These are phyloP conservation scores for Pachyseris speciosa DNA, from an alignment of 64 coral and sea anemone species.

Conservation along the genomic window DNA sequence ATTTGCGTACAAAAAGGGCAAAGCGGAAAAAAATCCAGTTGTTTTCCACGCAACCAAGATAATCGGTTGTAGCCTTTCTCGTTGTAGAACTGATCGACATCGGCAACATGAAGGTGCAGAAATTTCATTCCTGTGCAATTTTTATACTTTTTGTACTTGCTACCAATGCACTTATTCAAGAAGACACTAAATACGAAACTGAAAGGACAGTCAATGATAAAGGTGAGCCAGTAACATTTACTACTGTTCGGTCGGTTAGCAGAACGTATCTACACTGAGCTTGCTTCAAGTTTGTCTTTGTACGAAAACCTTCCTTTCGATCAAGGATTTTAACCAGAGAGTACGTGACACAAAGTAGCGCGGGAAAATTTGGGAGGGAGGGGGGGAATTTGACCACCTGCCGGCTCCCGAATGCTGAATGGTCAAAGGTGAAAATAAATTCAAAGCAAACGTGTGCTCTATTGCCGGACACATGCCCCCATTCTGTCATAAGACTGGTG, in stretches of 20 bases:
- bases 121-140: not conserved
- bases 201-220: not conserved
- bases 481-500: too few species aligned
- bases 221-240: not conserved
- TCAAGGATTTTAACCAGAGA: too few species aligned
- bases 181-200: not conserved
- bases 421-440: too few species aligned
- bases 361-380: too few species aligned
- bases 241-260: not conserved
- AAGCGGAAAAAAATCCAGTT: slow-evolving; percentile 26
- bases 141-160: not conserved
- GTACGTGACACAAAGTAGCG: too few species aligned
- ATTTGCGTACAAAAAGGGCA: not conserved
- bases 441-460: too few species aligned
- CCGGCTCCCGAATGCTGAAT: too few species aligned
- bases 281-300: not conserved
- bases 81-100: not conserved
- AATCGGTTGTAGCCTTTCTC: not conserved
- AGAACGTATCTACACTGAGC: not conserved
- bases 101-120: not conserved
- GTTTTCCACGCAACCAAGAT: not conserved
- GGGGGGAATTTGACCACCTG: too few species aligned
- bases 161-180: not conserved
- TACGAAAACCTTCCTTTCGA: too few species aligned
- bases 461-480: too few species aligned